Evolutionary conservation across 37 sponge, comb jelly and placozoan species (phyloP), one percentile per base, ranked within the genome.

Genomic region (Halichondria panicea): DNA sequence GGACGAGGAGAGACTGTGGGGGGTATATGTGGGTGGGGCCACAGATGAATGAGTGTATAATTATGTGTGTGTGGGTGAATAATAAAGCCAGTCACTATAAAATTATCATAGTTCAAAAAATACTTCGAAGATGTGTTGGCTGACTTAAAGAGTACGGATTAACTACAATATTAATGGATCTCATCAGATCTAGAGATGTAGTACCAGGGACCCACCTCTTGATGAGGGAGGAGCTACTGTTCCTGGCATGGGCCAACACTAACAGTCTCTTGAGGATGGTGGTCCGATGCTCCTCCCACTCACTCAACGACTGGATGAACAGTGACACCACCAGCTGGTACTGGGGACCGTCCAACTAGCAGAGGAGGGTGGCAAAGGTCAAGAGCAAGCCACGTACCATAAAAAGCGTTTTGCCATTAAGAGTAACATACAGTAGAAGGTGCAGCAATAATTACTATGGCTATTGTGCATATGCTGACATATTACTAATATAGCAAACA

Each of bases 311-410:
- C 37, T 86, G 77, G 41, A 89, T 27, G 52, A 90, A 74, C 34
- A 93, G 77, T 3, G 94, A 93, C 65, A 71, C 43, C 15, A 86
- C 82, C 0, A 73, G 6, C 3, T 35, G 34, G 52, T 90, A 78
- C 63, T 57, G 56, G 0, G 94, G 83, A 32, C 94, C 87, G 12
- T 93, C 91, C 62, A 93, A 53, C 94, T 93, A 24, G 41, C 55
- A 27, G 31, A 24, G 32, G 40, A 46, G 2, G 75, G 28, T 43
- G 36, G 36, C 0, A 18, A 12, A 12, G 4, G 33, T 33, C 19
- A 27, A 31, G 4, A 7, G 64, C 21, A 63, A 30, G 30, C 25
- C 22, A 37, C 19, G 18, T 68, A 66, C 45, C 21, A 66, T 66
- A 66, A 35, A 8, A 40, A n/a, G n/a, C n/a, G n/a, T n/a, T n/a